phyloP scores from a whole-genome alignment of 2,797 vertebrate species.

The Furcifer pardalis region DNA sequence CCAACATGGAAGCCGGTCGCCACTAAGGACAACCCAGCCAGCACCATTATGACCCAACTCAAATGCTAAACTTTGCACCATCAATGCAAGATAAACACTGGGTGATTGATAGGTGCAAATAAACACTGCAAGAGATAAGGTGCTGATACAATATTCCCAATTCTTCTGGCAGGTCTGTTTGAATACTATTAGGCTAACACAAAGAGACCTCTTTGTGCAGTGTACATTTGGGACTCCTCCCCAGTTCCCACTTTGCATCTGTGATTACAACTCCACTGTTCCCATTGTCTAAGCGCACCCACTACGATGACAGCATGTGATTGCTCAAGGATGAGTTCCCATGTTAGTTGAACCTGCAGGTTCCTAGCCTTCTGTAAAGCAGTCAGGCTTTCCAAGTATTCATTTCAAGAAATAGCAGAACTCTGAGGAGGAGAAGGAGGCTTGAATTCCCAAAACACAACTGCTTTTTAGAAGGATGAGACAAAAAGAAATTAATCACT shows the following conservation, averaged over 20 bases:
- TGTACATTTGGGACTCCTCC: conserved; percentile 45
- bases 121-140: conserved; percentile 80
- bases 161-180: conserved; percentile 79
- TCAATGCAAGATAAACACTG: conserved; percentile 78
- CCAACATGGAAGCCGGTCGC: conserved; percentile 2
- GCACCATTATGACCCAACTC: conserved; percentile 17
- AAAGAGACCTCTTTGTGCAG: conserved; percentile 61
- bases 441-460: too few relatives aligned
- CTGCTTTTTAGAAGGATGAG: background rate
- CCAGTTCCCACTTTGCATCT: conserved; percentile 43
- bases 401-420: background rate
- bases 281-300: background rate
- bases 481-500: background rate
- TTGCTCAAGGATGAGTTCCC: background rate
- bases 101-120: conserved; percentile 79
- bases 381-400: background rate
- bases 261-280: conserved; percentile 36
- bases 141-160: conserved; percentile 81
- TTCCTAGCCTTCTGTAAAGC: background rate
- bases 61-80: conserved; percentile 68
- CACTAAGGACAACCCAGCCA: conserved; percentile 17
- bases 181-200: conserved; percentile 62
- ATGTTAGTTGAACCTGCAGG: background rate
- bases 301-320: background rate
- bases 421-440: background rate